Evolutionary conservation across 2,113 vertebrate species (phyloP), one percentile per base, ranked within the genome.

Genomic region (Rhabdomys dilectus): DNA sequence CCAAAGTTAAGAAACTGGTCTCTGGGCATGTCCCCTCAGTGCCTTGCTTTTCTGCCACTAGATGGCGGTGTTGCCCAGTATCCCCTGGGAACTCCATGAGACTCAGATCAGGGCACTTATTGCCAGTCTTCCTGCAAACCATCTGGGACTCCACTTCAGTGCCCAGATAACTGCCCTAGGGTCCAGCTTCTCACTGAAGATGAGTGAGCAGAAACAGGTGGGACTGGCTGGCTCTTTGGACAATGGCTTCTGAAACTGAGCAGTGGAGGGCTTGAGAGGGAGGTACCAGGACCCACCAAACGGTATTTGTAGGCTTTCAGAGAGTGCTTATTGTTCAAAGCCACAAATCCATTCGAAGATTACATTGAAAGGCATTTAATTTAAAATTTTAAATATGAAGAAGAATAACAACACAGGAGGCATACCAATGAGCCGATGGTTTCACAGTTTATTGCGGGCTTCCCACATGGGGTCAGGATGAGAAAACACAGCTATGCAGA

Each of bases 51-150:
- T 45, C 1, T 22, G 77, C 90, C 96, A 93, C 87, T 93, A 97
- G 97, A n/a, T 96, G 94, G 93, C 21, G 2, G 48, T 48, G 64
- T 85, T 82, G 86, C 91, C 39, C 8, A 81, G 93, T 26, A 31
- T n/a, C 86, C 93, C 58, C 66, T 0, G 89, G 53, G 76, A 66
- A 36, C 29, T 26, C 3, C 1, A 9, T 4, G 58, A 56, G 48
- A 7, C 22, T 9, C 11, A 4, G n/a, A 45, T 13, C 39, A 42
- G 34, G 58, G 22, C 66, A 7, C 48, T 1, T 16, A 68, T 19
- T 5, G 42, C 51, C 45, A 5, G 68, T 16, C 60, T 58, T 60
- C 45, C 1, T 21, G 15, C 24, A 75, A 70, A 72, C 87, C 39
- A 36, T 17, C 19, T 11, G 16, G 13, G 76, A 31, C 48, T 29